These are phyloP conservation scores for Diplodus sargus DNA, from an alignment of 2,797 vertebrate genomes.

Conservation along the genomic window DNA sequence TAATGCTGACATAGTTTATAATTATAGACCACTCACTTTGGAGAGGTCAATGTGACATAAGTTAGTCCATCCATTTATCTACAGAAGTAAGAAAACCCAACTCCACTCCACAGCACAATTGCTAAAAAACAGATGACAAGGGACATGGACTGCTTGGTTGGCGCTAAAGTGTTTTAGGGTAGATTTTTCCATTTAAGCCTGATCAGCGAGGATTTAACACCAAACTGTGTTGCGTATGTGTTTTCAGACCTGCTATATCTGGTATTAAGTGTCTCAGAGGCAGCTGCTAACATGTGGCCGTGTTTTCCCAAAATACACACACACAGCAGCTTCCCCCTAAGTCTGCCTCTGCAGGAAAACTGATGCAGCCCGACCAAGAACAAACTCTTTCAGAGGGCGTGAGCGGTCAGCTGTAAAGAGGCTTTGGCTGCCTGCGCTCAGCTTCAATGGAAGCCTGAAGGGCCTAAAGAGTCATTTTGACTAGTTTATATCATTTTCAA, in stretches of 20 bases:
- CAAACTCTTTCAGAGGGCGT: background rate
- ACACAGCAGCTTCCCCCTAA: conserved; percentile 9
- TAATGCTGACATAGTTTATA: too few relatives aligned
- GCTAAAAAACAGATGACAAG: background rate
- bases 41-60: too few relatives aligned
- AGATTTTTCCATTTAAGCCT: conserved; percentile 32
- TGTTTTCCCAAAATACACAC: conserved; percentile 41
- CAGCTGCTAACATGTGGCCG: conserved; percentile 9
- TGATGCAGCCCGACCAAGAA: conserved; percentile 11
- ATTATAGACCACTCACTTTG: too few relatives aligned
- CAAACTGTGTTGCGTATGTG: conserved; percentile 13
- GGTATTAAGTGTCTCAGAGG: conserved; percentile 19
- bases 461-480: conserved; percentile 34
- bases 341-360: conserved; percentile 18
- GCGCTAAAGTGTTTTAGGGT: conserved; percentile 10
- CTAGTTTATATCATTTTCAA: conserved; percentile 44
- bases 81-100: background rate
- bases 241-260: conserved; percentile 25
- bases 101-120: background rate
- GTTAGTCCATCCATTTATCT: background rate
- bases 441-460: conserved; percentile 15
- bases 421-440: conserved; percentile 30
- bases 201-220: conserved; percentile 42
- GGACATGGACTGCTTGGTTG: background rate
- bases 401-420: conserved; percentile 42